A percentile compares a stretch with the other conserved stretches of the same genome.
Evolutionary conservation across 1,140 invertebrate species (phyloP).

Genomic region (Homalodisca vitripennis): DNA sequence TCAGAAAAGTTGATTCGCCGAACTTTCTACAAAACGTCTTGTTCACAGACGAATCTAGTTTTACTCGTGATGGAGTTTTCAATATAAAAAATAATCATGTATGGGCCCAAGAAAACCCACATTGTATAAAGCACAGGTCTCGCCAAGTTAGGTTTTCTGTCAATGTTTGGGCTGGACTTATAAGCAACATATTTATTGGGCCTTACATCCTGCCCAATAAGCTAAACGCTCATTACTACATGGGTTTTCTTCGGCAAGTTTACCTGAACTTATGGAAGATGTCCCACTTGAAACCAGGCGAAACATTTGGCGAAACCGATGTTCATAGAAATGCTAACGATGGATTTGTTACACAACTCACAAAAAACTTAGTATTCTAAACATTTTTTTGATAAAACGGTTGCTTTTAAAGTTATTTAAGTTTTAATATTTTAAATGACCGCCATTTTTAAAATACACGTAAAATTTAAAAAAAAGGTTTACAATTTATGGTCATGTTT

Average conservation of each 20-base stretch:
- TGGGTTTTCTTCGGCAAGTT: slow-evolving; percentile 33
- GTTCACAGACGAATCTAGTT: slow-evolving; percentile 32
- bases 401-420: no score
- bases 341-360: no score
- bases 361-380: no score
- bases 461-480: no score
- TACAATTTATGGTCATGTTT: no score
- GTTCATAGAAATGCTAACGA: no score
- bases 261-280: slow-evolving; percentile 38
- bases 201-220: slow-evolving; percentile 44
- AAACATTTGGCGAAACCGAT: slow-evolving; percentile 43
- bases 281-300: slow-evolving; percentile 34
- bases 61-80: slow-evolving; percentile 33
- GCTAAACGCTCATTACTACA: slow-evolving; percentile 32
- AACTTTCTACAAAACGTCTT: slow-evolving; percentile 38
- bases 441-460: no score
- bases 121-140: slow-evolving; percentile 5
- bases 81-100: slow-evolving; percentile 36
- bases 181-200: slow-evolving; percentile 39
- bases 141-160: slow-evolving; percentile 35
- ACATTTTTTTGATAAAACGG: no score
- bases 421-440: no score
- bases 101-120: slow-evolving; percentile 36
- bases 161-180: slow-evolving; percentile 37
- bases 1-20: slow-evolving; percentile 23